Conservation (phyloP, 2,113 vertebrate genomes). For the Pithys albifrons region DNA sequence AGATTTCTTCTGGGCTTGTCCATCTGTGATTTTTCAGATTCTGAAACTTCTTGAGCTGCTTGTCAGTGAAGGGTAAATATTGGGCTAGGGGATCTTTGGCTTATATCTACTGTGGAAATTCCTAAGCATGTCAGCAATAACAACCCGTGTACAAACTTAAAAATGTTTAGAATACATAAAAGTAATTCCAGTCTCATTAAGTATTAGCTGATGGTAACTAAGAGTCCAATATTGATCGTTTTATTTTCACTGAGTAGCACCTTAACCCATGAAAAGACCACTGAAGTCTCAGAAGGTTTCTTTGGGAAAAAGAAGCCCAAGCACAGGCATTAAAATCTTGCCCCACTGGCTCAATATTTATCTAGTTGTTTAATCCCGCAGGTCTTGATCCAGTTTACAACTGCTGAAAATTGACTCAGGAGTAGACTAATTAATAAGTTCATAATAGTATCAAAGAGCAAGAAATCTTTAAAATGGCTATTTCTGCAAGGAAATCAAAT, state of each 20-base stretch:
- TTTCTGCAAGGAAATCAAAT: conserved; percentile 55
- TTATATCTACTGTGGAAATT: not conserved
- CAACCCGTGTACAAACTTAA: not conserved
- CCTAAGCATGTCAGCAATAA: not conserved
- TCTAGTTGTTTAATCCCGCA: conserved; percentile 42
- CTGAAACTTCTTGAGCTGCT: not conserved
- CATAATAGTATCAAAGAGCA: conserved; percentile 65
- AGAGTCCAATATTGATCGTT: conserved; percentile 20
- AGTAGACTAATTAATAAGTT: conserved; percentile 60
- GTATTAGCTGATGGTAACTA: not conserved
- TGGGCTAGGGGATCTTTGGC: not conserved
- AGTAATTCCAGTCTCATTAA: conserved; percentile 28
- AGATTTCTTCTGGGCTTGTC: not conserved
- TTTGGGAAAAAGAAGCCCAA: not conserved
- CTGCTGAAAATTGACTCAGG: conserved; percentile 39
- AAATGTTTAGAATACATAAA: not conserved
- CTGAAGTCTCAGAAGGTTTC: not conserved
- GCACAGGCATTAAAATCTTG: not conserved
- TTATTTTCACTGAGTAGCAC: not conserved
- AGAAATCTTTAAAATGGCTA: conserved; percentile 60
- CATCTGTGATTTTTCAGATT: not conserved
- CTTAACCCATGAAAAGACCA: not conserved
- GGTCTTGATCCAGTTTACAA: conserved; percentile 49
- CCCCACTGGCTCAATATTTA: conserved; percentile 23
- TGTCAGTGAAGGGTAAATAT: not conserved